A percentile compares a stretch with the other conserved stretches of the same genome.
Conservation (phyloP, 2,888 invertebrate genomes). For the Dioctria linearis region DNA sequence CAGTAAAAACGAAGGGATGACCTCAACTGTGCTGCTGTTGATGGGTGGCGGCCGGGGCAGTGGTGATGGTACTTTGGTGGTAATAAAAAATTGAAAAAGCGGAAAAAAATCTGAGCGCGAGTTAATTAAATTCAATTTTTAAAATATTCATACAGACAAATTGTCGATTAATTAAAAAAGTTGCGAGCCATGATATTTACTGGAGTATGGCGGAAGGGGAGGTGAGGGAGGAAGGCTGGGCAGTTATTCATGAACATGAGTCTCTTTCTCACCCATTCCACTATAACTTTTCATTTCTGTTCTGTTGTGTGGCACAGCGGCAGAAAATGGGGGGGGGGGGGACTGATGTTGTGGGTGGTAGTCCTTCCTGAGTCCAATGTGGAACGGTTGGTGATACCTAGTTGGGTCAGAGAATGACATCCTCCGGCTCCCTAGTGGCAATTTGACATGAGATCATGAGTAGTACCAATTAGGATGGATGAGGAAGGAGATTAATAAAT, state of each 20-base stretch:
- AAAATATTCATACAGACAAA: slow-evolving; percentile 55
- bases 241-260: too few relatives aligned
- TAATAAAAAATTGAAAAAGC: slow-evolving; percentile 44
- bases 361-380: too few relatives aligned
- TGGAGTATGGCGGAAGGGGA: neutral
- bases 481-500: slow-evolving; percentile 20
- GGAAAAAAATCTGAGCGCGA: slow-evolving; percentile 40
- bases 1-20: neutral
- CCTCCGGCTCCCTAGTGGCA: slow-evolving; percentile 33
- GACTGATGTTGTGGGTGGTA: neutral
- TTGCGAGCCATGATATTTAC: slow-evolving; percentile 49
- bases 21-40: neutral
- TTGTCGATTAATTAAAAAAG: slow-evolving; percentile 56
- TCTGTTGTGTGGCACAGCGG: too few relatives aligned
- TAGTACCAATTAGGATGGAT: slow-evolving; percentile 10
- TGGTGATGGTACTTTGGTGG: neutral
- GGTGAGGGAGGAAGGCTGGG: neutral
- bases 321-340: too few relatives aligned
- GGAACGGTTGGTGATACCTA: slow-evolving; percentile 4
- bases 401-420: slow-evolving; percentile 45
- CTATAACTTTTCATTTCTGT: too few relatives aligned
- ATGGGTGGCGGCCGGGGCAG: neutral
- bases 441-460: slow-evolving; percentile 37
- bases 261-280: too few relatives aligned
- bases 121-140: slow-evolving; percentile 56